Evolutionary conservation across 2,113 vertebrate species (phyloP), one percentile per base, ranked within the genome.

Genomic region (Boleophthalmus pectinirostris): DNA sequence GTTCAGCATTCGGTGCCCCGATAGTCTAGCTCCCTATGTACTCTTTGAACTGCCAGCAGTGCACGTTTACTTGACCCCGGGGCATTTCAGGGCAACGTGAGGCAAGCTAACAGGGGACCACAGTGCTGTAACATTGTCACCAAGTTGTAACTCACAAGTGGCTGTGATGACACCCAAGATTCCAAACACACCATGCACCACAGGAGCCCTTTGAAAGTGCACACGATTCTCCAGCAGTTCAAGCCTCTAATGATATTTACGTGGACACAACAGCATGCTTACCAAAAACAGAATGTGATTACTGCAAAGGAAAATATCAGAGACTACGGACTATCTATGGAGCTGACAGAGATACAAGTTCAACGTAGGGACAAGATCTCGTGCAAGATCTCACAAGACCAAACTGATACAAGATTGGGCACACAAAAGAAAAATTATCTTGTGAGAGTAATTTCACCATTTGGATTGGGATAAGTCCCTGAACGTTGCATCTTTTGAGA

Each of bases 111-210:
- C 67, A 54, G 58, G 14, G 43, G 82, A 33, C 68, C 13, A 25
- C 68, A 49, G 74, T 82, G 81, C 76, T 80, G 68, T 80, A 79
- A 84, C 70, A 69, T 66, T 90, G 87, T 84, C 89, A 81, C 75
- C 74, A 78, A 21, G 46, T 75, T 74, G 84, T 89, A 89, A 86
- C 66, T 88, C 82, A 83, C 3, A 20, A 68, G 68, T 49, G 70
- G 66, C 61, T 8, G 8, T 6, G 57, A 69, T 79, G 81, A 87
- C 83, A 83, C 77, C 74, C 63, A 78, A 74, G 78, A 75, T 21
- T 66, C 78, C 77, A 53, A 57, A 71, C 68, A 71, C 33, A 69
- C 18, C 46, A 78, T 72, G 3, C 9, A 47, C 49, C 69, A 72
- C 23, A 64, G 3, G 54, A 69, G 65, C 57, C 53, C 69, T 76